phyloP scores from a whole-genome alignment of 2,113 vertebrate genomes.

The Toxotes chatareus region DNA sequence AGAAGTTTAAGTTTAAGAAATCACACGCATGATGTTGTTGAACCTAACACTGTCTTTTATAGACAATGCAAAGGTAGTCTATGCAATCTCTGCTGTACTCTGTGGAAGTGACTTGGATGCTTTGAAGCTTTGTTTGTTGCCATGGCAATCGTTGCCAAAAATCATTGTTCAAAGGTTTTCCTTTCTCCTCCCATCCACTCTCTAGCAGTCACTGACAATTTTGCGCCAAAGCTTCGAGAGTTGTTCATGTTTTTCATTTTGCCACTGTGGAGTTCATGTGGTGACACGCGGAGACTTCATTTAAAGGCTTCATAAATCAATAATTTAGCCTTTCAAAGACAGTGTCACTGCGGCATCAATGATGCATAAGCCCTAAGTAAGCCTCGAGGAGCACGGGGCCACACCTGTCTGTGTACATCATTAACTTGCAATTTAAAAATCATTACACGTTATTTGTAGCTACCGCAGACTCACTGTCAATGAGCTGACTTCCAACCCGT shows the following conservation, averaged over 20 bases:
- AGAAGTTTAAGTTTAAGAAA: neutral
- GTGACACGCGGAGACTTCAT: neutral
- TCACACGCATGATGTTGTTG: neutral
- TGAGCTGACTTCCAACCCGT: neutral
- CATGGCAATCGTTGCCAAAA: neutral
- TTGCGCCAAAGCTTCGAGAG: neutral
- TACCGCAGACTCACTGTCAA: neutral
- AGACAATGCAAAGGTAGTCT: neutral
- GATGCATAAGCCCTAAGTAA: conserved; percentile 37
- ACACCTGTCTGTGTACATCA: conserved; percentile 30
- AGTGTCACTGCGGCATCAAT: conserved; percentile 31
- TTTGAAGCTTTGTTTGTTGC: neutral
- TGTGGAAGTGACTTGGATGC: neutral
- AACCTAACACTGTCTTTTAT: neutral
- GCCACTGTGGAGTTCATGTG: conserved; percentile 1
- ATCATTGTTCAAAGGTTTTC: neutral
- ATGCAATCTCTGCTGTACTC: neutral
- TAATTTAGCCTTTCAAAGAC: conserved; percentile 40
- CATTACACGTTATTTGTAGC: neutral
- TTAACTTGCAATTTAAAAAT: conserved; percentile 38
- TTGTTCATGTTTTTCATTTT: neutral
- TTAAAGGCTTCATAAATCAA: conserved; percentile 40
- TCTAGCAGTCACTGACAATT: neutral
- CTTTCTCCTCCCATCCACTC: neutral
- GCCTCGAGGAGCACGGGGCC: conserved; percentile 33